These are phyloP conservation scores for Tenebrio molitor DNA, from an alignment of 1,140 invertebrate species.

Conservation along the genomic window DNA sequence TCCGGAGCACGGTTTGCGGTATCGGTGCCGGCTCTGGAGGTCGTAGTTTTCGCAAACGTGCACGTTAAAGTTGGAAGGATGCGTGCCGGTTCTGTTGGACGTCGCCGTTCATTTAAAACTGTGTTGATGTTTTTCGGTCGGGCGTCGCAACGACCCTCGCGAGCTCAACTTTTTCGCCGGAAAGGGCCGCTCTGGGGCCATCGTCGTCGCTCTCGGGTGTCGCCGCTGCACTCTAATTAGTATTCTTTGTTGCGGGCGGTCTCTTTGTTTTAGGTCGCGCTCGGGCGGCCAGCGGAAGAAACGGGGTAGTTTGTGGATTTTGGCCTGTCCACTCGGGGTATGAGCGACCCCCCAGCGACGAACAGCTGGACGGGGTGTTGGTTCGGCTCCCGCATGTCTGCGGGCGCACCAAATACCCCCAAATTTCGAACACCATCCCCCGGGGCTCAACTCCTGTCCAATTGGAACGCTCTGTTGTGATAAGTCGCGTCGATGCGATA, in stretches of 20 bases:
- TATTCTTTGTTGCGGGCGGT: too few relatives aligned
- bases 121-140: neutral
- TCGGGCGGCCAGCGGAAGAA: too few relatives aligned
- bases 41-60: conserved; percentile 11
- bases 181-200: too few relatives aligned
- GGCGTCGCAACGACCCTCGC: neutral
- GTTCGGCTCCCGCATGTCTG: conserved; percentile 34
- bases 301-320: too few relatives aligned
- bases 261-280: too few relatives aligned
- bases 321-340: too few relatives aligned
- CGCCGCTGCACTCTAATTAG: too few relatives aligned
- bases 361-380: neutral
- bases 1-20: neutral
- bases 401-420: neutral
- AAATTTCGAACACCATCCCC: neutral
- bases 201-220: neutral
- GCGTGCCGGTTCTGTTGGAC: conserved; percentile 28
- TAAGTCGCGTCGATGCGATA: too few relatives aligned
- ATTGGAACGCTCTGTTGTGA: too few relatives aligned
- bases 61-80: conserved; percentile 4
- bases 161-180: neutral
- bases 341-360: neutral
- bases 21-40: neutral
- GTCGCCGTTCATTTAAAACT: conserved; percentile 8
- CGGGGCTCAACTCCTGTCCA: neutral